Conservation (phyloP, 2,888 invertebrate species). For the Meloe dianella region DNA sequence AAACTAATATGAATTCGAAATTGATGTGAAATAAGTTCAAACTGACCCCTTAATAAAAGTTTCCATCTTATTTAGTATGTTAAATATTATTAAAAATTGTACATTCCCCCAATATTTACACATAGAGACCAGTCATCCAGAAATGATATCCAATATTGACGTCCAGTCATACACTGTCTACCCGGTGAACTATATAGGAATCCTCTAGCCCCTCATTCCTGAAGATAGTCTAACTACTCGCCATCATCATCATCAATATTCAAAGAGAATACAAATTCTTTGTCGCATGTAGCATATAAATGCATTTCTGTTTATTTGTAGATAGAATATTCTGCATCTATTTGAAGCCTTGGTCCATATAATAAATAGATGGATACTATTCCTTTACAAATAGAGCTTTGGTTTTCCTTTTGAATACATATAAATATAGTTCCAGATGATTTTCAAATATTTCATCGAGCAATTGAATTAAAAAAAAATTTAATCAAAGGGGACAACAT, state of each 20-base stretch:
- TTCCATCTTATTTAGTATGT: not conserved
- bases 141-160: conserved; percentile 49
- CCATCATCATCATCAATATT: not conserved
- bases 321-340: not conserved
- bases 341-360: not conserved
- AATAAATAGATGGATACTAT: not conserved
- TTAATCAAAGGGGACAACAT: too few species aligned
- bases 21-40: not conserved
- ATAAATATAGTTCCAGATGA: too few species aligned
- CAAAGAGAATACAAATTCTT: not conserved
- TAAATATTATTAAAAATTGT: conserved; percentile 44
- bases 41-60: not conserved
- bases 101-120: too few species aligned
- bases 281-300: not conserved
- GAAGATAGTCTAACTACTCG: not conserved
- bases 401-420: too few species aligned
- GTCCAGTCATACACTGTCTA: conserved; percentile 49
- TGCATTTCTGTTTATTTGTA: not conserved
- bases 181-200: conserved; percentile 41
- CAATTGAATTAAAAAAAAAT: too few species aligned
- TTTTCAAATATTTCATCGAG: too few species aligned
- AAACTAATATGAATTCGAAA: not conserved
- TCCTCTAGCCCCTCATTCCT: not conserved
- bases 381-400: not conserved
- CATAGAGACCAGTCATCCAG: conserved; percentile 45